These are phyloP conservation scores for Apeltes quadracus DNA, from an alignment of 2,113 vertebrate species.

Conservation along the genomic window DNA sequence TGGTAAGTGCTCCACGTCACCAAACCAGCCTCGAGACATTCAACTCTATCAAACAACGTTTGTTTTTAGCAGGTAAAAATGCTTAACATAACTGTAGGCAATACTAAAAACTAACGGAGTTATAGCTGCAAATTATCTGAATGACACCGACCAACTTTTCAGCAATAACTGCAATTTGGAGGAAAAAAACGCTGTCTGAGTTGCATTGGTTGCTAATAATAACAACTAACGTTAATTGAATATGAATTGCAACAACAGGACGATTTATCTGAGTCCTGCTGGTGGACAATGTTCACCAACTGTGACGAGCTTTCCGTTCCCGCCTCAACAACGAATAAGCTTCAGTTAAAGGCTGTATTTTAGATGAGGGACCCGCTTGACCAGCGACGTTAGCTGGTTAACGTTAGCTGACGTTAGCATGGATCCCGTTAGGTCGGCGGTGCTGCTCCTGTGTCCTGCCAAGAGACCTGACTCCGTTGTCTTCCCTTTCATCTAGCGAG, in stretches of 20 bases:
- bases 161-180: not conserved
- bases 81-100: fast-evolving
- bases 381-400: not conserved
- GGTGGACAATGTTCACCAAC: too few species aligned
- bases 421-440: too few species aligned
- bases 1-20: conserved; percentile 21
- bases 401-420: not conserved
- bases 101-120: not conserved
- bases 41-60: too few species aligned
- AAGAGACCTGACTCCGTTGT: not conserved
- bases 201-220: not conserved
- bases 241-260: not conserved
- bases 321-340: not conserved
- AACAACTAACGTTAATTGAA: not conserved
- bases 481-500: not conserved
- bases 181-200: not conserved
- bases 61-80: conserved; percentile 15
- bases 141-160: too few species aligned
- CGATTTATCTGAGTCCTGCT: not conserved
- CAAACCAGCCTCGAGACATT: too few species aligned
- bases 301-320: fast-evolving
- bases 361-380: not conserved
- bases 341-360: not conserved
- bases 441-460: not conserved
- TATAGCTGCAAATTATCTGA: not conserved